Evolutionary conservation across 2,797 vertebrate species (phyloP), one percentile per base, ranked within the genome.

Genomic region (Aeoliscus strigatus): DNA sequence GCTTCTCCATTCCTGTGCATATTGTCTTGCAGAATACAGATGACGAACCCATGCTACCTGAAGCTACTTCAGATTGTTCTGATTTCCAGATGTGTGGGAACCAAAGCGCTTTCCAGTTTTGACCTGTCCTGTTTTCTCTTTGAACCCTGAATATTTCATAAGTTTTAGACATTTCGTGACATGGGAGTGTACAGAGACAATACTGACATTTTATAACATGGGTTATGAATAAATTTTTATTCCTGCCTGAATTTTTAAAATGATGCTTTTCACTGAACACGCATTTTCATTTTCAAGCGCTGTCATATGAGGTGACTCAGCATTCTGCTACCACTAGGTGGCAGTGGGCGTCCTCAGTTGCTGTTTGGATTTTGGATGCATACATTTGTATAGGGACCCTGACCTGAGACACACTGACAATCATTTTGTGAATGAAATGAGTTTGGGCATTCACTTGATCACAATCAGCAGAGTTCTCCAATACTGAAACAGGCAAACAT

Each of bases 31-130:
- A 96, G 93, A 90, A 90, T 44, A 91, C 91, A 4, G 91, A 92
- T 50, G 93, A 94, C 16, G 82, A 89, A 27, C 85, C 77, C 25
- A 73, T 93, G 43, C 84, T 84, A 21, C 91, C 92, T 27, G 90
- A 91, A 40, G 60, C 79, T 33, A 86, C 83, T 21, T 69, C 60
- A 60, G 91, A 91, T 8, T 72, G 72, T 38, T 95, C 86, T 30
- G 70, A 82, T 10, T 96, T 96, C 74, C 87, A 91, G 64, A 83
- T 91, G 30, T 81, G 87, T 34, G 83, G 86, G n/a, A 79, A 71
- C 40, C 78, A 91, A 67, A 82, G 86, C 60, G 85, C 88, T 69
- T 96, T 94, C 63, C 82, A 90, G 57, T 97, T 96, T 76, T 96
- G 90, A 77, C 15, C 25, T 1, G 1, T 56, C n/a, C 25, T 33